Evolutionary conservation across 2,888 invertebrate genomes (phyloP).

Genomic region (Agrotis puta): DNA sequence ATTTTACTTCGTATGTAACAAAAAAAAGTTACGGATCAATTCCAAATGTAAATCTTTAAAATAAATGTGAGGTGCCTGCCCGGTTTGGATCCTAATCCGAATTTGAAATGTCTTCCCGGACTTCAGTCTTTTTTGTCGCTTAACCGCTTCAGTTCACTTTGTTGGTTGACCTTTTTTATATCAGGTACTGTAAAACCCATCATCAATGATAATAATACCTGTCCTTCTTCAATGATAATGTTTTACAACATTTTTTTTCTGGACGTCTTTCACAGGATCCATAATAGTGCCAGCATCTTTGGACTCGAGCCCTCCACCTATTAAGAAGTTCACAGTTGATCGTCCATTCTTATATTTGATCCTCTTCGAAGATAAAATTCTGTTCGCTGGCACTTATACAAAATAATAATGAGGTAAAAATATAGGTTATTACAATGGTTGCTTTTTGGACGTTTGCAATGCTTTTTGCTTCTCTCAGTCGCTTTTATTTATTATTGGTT

Average conservation of each 20-base stretch:
- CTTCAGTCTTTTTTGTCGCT: background rate
- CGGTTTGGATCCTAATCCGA: background rate
- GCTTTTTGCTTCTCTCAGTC: background rate
- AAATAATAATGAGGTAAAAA: constrained; percentile 45
- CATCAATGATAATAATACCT: no score
- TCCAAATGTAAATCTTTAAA: no score
- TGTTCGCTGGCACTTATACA: constrained; percentile 59
- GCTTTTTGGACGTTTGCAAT: background rate
- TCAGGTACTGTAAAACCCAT: background rate
- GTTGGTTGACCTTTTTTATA: background rate
- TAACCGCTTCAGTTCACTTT: background rate
- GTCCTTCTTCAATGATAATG: no score
- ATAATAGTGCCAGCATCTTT: constrained; percentile 14
- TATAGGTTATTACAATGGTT: constrained; percentile 1
- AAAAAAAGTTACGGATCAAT: no score
- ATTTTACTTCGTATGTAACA: no score
- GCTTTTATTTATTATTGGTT: constrained; percentile 3
- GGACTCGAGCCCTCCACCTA: constrained; percentile 18
- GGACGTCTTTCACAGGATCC: constrained; percentile 31
- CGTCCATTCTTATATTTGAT: constrained; percentile 58
- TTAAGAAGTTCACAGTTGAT: constrained; percentile 46
- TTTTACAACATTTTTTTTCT: no score
- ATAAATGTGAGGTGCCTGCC: background rate
- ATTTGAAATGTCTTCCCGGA: constrained; percentile 12
- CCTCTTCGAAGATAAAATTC: constrained; percentile 55